Evolutionary conservation across 2,888 invertebrate genomes (phyloP).

Genomic region (Noctua fimbriata): DNA sequence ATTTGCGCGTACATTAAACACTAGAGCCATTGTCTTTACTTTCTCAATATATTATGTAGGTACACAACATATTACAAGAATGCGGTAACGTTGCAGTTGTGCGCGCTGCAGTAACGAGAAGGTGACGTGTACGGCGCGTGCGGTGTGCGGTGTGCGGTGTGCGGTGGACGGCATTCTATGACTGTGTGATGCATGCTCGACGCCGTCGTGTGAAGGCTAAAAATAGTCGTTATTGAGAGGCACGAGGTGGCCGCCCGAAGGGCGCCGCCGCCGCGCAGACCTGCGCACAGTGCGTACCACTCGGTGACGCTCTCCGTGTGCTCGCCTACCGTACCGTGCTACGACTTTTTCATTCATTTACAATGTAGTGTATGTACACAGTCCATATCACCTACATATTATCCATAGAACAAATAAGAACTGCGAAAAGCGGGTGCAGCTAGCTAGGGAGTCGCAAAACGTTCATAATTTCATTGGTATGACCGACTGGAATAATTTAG

Average conservation of each 20-base stretch:
- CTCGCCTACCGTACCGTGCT: not conserved
- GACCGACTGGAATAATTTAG: not conserved
- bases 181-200: slow-evolving; percentile 36
- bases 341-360: slow-evolving; percentile 9
- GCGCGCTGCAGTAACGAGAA: slow-evolving; percentile 4
- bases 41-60: slow-evolving; percentile 2
- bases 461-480: slow-evolving; percentile 6
- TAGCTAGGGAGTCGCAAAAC: not conserved
- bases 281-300: not conserved
- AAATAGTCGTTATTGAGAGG: slow-evolving; percentile 61
- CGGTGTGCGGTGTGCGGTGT: not conserved
- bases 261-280: slow-evolving; percentile 30
- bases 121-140: not conserved
- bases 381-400: not conserved
- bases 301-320: not conserved
- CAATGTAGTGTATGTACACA: not conserved
- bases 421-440: not conserved
- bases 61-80: not conserved
- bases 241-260: slow-evolving; percentile 49
- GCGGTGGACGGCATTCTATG: slow-evolving; percentile 29
- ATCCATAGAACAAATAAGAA: not conserved
- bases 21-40: not conserved
- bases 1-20: not conserved
- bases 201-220: slow-evolving; percentile 44
- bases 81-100: slow-evolving; percentile 5